phyloP scores from a whole-genome alignment of 2,797 vertebrate genomes.

The Sphenopsis melanotis region DNA sequence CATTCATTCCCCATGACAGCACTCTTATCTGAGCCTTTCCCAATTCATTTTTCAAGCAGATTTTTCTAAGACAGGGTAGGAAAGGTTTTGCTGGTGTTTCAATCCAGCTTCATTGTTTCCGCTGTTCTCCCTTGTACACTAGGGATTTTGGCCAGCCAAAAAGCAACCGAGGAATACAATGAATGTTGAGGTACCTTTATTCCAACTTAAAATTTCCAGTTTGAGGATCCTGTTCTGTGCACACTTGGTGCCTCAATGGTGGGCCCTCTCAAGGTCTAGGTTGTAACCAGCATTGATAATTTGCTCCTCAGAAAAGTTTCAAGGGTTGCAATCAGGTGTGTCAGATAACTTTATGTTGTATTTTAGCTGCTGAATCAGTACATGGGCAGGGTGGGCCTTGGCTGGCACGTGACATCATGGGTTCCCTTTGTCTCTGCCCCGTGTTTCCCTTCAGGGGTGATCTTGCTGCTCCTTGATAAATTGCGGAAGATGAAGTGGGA shows the following conservation, averaged over 20 bases:
- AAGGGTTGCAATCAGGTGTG: not conserved
- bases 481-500: constrained; percentile 97
- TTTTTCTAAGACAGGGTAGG: not conserved
- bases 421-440: not conserved
- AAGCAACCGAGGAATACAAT: not conserved
- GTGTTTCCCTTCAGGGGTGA: constrained; percentile 82
- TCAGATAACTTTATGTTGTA: not conserved
- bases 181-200: not conserved
- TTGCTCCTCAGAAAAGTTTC: not conserved
- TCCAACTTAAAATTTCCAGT: not conserved
- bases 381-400: not conserved
- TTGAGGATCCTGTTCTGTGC: not conserved
- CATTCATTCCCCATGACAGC: not conserved
- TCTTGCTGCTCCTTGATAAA: constrained; percentile 92
- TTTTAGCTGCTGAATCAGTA: not conserved
- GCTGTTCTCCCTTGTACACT: not conserved
- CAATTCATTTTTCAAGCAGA: constrained; percentile 24
- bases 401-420: not conserved
- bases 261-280: not conserved
- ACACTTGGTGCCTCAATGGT: not conserved
- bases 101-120: not conserved
- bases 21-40: not conserved
- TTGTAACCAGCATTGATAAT: not conserved
- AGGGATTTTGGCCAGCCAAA: not conserved
- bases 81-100: not conserved